phyloP scores from a whole-genome alignment of 2,113 vertebrate genomes.

The Pelodiscus sinensis region DNA sequence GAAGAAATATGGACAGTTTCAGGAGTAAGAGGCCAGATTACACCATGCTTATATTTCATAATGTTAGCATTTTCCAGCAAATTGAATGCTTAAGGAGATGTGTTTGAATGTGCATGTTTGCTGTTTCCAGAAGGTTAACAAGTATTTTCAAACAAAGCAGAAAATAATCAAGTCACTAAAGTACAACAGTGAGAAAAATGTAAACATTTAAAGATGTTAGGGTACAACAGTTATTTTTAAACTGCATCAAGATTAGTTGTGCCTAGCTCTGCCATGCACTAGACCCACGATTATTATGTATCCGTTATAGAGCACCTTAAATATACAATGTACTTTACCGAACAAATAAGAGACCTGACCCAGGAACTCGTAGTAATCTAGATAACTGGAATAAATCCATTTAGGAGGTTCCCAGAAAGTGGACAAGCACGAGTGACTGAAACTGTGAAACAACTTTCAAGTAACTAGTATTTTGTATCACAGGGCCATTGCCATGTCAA shows the following conservation, averaged over 20 bases:
- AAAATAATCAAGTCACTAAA: background rate
- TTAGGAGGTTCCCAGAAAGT: background rate
- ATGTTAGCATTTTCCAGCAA: background rate
- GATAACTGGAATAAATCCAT: background rate
- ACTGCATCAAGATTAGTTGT: rapidly evolving
- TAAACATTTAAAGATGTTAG: rapidly evolving
- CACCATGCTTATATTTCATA: background rate
- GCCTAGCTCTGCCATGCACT: background rate
- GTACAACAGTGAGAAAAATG: background rate
- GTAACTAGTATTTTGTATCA: background rate
- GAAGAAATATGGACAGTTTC: background rate
- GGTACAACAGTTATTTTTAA: background rate
- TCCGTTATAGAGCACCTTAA: rapidly evolving
- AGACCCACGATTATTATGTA: background rate
- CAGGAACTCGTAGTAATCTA: background rate
- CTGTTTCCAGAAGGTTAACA: background rate
- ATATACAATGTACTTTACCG: background rate
- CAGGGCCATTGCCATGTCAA: background rate
- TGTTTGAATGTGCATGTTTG: background rate
- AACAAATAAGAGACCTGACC: background rate
- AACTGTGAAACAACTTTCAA: rapidly evolving
- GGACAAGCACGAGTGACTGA: rapidly evolving
- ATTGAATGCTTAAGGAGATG: background rate
- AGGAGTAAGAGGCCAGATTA: background rate
- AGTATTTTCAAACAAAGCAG: background rate